A percentile compares a stretch with the other conserved stretches of the same genome.
phyloP scores from a whole-genome alignment of 2,888 invertebrate species.

The Cheilosia variabilis region DNA sequence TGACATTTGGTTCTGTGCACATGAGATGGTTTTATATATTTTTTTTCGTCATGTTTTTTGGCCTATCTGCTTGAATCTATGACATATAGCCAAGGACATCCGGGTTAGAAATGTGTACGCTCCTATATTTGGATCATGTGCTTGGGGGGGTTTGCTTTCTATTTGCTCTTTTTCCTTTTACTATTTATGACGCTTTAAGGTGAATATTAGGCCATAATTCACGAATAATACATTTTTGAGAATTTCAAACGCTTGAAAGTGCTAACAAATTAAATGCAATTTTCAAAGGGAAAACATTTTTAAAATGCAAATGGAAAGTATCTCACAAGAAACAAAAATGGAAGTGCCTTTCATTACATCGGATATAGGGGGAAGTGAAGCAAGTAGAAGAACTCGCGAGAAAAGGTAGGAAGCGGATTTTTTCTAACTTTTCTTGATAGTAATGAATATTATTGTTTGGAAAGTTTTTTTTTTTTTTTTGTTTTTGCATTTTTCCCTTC shows the following conservation, averaged over 20 bases:
- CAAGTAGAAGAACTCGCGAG: conserved; percentile 1
- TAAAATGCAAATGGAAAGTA: conserved; percentile 2
- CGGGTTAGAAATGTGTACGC: conserved; percentile 27
- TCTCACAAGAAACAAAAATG: background rate
- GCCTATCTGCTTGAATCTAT: conserved; percentile 38
- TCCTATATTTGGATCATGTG: conserved; percentile 38
- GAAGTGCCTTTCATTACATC: conserved; percentile 3
- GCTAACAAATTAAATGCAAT: conserved; percentile 20
- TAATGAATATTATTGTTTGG: conserved; percentile 57
- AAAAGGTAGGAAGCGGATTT: conserved; percentile 21
- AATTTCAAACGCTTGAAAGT: background rate
- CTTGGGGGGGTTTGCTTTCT: background rate
- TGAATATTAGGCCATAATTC: background rate
- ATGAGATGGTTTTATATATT: conserved; percentile 30
- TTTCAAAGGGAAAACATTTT: conserved; percentile 30
- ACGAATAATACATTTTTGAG: background rate
- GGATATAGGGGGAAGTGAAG: conserved; percentile 1
- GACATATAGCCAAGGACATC: conserved; percentile 48
- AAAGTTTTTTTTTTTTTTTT: background rate
- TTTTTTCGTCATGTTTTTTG: background rate
- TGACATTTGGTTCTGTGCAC: conserved; percentile 55
- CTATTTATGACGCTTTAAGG: conserved; percentile 16
- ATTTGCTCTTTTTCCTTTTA: background rate
- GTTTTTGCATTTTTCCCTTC: background rate
- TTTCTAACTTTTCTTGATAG: conserved; percentile 35